Evolutionary conservation across 53 echinoderm and acorn worm species (phyloP), one percentile per base, ranked within the genome.

Genomic region (Echinometra lucunter): DNA sequence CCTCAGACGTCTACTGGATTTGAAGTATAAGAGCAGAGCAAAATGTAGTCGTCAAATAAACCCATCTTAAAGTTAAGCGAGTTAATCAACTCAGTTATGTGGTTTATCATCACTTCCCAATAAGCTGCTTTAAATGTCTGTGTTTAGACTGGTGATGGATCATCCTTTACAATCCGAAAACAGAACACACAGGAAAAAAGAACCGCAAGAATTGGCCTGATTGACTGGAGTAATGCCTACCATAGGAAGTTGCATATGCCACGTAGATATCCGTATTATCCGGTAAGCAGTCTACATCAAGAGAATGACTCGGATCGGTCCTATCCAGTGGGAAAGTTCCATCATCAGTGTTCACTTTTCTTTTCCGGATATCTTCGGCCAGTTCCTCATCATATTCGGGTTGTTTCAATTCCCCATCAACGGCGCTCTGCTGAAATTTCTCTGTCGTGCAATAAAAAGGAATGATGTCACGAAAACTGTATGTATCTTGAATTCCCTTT

Each of bases 201-300:
- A n/a, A n/a, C n/a, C n/a, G 49, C 49, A 49, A 6, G 49, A 49
- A 6, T n/a, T n/a, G 4, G 49, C 49, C 9, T 49, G 49, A 49
- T 6, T 9, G 49, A 4, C 9, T 49, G 10, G 8, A 30, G 0
- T 70, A 2, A 81, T 34, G 7, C 57, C 4, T 55, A 88, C 88
- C 88, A 18, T 88, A 30, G 30, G 88, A 88, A 10, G 88, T 88
- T 57, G 88, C 88, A 57, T 56, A 88, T 34, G 88, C 88, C 3
- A 88, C 57, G 32, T 88, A 88, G 88, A 88, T 88, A 57, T 88
- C 88, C 32, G 55, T 57, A 23, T 88, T 88, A 34, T 88, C 88
- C 17, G 88, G 88, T 28, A 88, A 6, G 17, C 2, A 53, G 23
- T 88, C 88, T 53, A 57, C 57, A 8, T 56, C 88, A 16, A 88